A percentile compares a stretch with the other conserved stretches of the same genome.
Evolutionary conservation across 2,113 vertebrate species (phyloP).

Genomic region (Ictidomys tridecemlineatus): DNA sequence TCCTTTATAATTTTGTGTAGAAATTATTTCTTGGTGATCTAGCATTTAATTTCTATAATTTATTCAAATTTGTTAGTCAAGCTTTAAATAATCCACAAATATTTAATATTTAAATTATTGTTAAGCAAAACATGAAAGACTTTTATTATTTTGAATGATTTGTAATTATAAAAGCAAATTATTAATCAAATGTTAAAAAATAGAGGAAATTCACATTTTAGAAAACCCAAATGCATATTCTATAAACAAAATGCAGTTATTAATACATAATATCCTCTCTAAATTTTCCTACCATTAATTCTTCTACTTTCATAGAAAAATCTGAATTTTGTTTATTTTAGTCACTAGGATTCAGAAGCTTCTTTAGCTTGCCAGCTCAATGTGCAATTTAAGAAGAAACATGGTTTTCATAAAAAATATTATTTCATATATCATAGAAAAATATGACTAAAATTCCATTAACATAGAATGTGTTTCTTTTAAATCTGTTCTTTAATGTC

Average conservation of each 20-base stretch:
- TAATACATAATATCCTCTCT: background rate
- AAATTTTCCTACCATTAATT: background rate
- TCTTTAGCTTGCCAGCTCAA: constrained; percentile 15
- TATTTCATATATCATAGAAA: background rate
- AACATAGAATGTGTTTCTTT: background rate
- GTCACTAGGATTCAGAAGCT: background rate
- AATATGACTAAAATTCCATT: background rate
- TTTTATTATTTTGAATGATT: background rate
- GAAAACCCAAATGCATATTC: background rate
- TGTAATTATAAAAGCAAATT: background rate
- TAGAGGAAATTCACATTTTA: background rate
- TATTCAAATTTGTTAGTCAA: background rate
- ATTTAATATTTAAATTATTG: background rate
- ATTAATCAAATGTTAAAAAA: background rate
- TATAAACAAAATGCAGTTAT: background rate
- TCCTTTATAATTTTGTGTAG: background rate
- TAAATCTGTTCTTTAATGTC: background rate
- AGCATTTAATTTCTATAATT: background rate
- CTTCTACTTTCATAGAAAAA: background rate
- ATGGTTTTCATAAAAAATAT: background rate
- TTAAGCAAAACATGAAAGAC: background rate
- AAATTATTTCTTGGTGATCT: background rate
- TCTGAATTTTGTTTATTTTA: constrained; percentile 45
- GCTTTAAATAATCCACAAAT: background rate
- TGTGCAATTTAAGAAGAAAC: constrained; percentile 17